phyloP scores from a whole-genome alignment of 2,888 invertebrate genomes.

The Acrobasis consociella region DNA sequence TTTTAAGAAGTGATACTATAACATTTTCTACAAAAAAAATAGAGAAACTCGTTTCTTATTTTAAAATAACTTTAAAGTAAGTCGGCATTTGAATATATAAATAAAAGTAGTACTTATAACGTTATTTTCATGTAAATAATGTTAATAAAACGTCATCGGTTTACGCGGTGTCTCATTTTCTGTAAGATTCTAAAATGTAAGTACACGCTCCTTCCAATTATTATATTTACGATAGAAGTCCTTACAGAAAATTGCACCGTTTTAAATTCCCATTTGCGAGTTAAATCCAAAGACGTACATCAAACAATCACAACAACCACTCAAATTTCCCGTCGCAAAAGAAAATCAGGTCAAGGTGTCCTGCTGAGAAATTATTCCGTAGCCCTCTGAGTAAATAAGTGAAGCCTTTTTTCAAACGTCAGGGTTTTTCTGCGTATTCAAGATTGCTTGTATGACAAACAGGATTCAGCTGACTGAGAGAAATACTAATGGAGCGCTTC shows the following conservation, averaged over 20 bases:
- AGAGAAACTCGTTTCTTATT: no score
- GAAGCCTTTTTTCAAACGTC: conserved; percentile 57
- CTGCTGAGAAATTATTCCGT: conserved; percentile 57
- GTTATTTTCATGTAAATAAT: no score
- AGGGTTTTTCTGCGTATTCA: conserved; percentile 45
- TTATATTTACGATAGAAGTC: conserved; percentile 4
- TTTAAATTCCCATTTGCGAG: conserved; percentile 3
- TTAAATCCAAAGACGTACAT: conserved; percentile 17
- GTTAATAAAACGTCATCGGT: no score
- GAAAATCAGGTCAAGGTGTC: conserved; percentile 62
- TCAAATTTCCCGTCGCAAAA: conserved; percentile 22
- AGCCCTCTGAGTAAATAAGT: conserved; percentile 58
- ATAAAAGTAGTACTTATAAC: no score
- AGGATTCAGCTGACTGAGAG: conserved; percentile 27
- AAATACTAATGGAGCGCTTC: conserved; percentile 26
- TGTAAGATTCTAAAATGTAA: no score
- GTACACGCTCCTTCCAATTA: conserved; percentile 12
- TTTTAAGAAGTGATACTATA: no score
- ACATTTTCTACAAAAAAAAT: no score
- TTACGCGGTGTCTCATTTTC: no score
- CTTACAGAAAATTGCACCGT: conserved; percentile 4
- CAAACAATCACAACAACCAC: conserved; percentile 20
- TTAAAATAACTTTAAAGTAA: no score
- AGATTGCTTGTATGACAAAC: conserved; percentile 37
- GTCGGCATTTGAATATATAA: no score